Evolutionary conservation across 2,888 invertebrate species (phyloP), one percentile per base, ranked within the genome.

Genomic region (Heteromyza rotundicornis): DNA sequence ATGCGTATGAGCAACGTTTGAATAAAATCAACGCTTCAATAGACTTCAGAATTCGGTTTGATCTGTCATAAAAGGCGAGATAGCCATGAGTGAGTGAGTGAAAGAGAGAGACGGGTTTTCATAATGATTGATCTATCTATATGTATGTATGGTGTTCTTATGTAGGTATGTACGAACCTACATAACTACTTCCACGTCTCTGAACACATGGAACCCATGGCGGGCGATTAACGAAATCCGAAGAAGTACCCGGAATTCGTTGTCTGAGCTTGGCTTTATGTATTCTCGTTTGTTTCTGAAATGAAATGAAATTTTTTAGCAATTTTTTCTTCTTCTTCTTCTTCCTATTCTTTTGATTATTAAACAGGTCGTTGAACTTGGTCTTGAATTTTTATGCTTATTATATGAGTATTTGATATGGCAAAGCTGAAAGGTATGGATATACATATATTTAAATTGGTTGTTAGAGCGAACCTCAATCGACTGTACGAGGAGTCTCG

Each of bases 381-480:
- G 69, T 66, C 65, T 65, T 69, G 67, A 66, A 70, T 68, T 73
- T 71, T 72, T 70, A 67, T 75, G 77, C 76, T 77, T 79, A 79
- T 79, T 78, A 78, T 77, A 76, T 76, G 76, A 74, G 73, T 76
- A 79, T 78, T 78, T 75, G 78, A 78, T 79, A 79, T 75, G 67
- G 68, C 68, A 66, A 47, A 47, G 20, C 20, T 17, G 16, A 47
- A 12, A 52, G 27, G 24, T 27, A 27, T 24, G 44, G 19, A 44
- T 44, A 16, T 44, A 44, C n/a, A n/a, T n/a, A 16, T 44, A 44
- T 44, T 17, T 14, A 44, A 16, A 17, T 44, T 44, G 44, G 44
- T 8, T 27, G 27, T 27, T 27, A 27, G 27, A 27, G 27, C 10
- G 5, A 27, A n/a, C n/a, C 27, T 27, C 10, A 27, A 5, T 27